phyloP scores from a whole-genome alignment of 2,888 invertebrate species.

The Metalampra italica region DNA sequence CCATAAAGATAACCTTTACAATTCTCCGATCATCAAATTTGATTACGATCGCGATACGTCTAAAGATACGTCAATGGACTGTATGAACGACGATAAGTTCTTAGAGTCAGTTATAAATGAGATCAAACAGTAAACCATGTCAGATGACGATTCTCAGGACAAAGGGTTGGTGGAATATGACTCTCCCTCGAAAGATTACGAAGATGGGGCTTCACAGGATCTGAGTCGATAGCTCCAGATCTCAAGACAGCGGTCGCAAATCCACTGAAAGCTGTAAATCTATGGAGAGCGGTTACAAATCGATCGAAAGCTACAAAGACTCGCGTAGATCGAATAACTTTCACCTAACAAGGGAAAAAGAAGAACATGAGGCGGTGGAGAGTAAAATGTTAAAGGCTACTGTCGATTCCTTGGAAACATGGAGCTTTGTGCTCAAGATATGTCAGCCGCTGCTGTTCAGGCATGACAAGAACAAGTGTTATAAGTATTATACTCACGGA shows the following conservation, averaged over 20 bases:
- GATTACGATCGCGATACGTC: conserved; percentile 35
- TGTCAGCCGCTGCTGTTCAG: conserved; percentile 68
- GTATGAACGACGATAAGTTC: conserved; percentile 53
- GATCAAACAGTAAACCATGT: conserved; percentile 59
- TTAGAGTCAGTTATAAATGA: conserved; percentile 69
- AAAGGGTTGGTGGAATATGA: conserved; percentile 69
- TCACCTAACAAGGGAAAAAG: conserved; percentile 47
- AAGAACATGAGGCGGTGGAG: conserved; percentile 32
- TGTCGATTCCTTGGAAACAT: conserved; percentile 59
- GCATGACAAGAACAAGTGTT: conserved; percentile 67
- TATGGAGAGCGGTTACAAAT: conserved; percentile 8
- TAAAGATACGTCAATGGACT: conserved; percentile 48
- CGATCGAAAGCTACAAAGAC: conserved; percentile 10
- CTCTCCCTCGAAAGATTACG: conserved; percentile 44
- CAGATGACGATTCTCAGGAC: conserved; percentile 54
- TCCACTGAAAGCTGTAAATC: conserved; percentile 27
- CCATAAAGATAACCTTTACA: conserved; percentile 31
- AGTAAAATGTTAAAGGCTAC: conserved; percentile 48
- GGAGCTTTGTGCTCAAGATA: conserved; percentile 68
- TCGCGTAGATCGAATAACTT: conserved; percentile 21
- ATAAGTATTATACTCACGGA: conserved; percentile 33
- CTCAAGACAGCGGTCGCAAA: conserved; percentile 36
- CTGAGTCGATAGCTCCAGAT: conserved; percentile 38
- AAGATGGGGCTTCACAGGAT: conserved; percentile 20
- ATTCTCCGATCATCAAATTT: conserved; percentile 37